phyloP scores from a whole-genome alignment of 1,140 invertebrate genomes.

The Zaprionus kolodkinae region DNA sequence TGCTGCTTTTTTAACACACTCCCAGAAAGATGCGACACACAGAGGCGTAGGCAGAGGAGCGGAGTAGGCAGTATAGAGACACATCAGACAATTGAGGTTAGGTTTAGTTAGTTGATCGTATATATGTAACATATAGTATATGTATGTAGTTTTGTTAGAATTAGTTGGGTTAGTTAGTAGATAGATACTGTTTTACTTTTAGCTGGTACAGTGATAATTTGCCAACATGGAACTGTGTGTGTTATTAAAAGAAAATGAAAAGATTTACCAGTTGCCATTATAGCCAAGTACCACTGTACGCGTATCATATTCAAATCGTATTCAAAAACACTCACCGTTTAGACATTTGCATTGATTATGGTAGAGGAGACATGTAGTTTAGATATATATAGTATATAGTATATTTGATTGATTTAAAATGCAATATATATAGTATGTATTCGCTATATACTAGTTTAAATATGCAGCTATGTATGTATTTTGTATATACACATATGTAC shows the following conservation, averaged over 20 bases:
- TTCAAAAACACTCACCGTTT: constrained; percentile 84
- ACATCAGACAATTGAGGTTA: constrained; percentile 27
- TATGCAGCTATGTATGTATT: constrained; percentile 7
- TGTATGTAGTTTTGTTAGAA: constrained; percentile 2
- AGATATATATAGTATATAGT: constrained; percentile 27
- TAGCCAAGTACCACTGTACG: background rate
- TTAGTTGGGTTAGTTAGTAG: constrained; percentile 49
- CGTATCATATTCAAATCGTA: constrained; percentile 55
- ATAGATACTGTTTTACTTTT: background rate
- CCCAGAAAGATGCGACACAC: background rate
- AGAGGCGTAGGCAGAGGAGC: background rate
- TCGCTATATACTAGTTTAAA: constrained; percentile 14
- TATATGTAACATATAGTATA: background rate
- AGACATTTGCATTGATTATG: constrained; percentile 77
- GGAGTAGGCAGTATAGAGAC: background rate
- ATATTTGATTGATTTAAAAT: constrained; percentile 53
- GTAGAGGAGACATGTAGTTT: constrained; percentile 76
- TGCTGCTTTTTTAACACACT: background rate
- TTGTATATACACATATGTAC: constrained; percentile 22
- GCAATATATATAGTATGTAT: constrained; percentile 6
- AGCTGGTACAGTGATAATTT: background rate
- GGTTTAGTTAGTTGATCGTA: constrained; percentile 22
- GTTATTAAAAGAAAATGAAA: too few relatives aligned
- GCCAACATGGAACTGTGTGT: background rate
- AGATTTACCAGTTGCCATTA: background rate